These are phyloP conservation scores for Asobara japonica DNA, from an alignment of 1,140 invertebrate genomes.

Conservation along the genomic window DNA sequence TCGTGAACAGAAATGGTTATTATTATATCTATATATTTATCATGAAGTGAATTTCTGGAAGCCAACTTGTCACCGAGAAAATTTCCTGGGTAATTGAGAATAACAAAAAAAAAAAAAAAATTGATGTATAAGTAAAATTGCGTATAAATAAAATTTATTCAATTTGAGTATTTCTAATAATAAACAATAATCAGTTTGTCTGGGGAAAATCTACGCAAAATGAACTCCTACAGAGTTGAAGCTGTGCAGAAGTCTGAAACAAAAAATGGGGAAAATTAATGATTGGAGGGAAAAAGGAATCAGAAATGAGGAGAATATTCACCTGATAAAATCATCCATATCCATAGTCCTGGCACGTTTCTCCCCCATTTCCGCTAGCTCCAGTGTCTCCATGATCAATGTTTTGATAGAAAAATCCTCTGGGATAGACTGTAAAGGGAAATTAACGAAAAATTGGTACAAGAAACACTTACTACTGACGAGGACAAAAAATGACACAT, in stretches of 20 bases:
- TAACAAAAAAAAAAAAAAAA: neutral
- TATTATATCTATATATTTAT: too few species aligned
- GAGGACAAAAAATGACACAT: too few species aligned
- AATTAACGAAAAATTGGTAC: neutral
- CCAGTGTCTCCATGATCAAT: slow-evolving; percentile 82
- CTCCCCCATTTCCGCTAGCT: slow-evolving; percentile 73
- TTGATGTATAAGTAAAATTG: neutral
- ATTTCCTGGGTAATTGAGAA: too few species aligned
- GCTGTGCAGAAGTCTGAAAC: slow-evolving; percentile 79
- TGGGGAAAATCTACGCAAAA: slow-evolving; percentile 72
- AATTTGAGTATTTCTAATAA: slow-evolving; percentile 4
- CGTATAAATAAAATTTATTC: neutral
- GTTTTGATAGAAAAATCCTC: slow-evolving; percentile 87
- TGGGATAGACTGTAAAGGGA: slow-evolving; percentile 75
- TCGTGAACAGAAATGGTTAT: too few species aligned
- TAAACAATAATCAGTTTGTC: slow-evolving; percentile 27
- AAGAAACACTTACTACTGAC: too few species aligned
- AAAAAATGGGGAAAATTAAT: slow-evolving; percentile 41
- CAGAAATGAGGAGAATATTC: slow-evolving; percentile 46
- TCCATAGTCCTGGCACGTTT: slow-evolving; percentile 94
- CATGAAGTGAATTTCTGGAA: too few species aligned
- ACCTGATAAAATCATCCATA: slow-evolving; percentile 94
- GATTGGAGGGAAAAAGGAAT: slow-evolving; percentile 18
- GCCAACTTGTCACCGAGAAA: too few species aligned
- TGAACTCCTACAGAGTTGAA: slow-evolving; percentile 93